A percentile compares a stretch with the other conserved stretches of the same genome.
These are phyloP conservation scores for Embidobia sp. DNA, from an alignment of 2,888 invertebrate genomes.

Conservation along the genomic window DNA sequence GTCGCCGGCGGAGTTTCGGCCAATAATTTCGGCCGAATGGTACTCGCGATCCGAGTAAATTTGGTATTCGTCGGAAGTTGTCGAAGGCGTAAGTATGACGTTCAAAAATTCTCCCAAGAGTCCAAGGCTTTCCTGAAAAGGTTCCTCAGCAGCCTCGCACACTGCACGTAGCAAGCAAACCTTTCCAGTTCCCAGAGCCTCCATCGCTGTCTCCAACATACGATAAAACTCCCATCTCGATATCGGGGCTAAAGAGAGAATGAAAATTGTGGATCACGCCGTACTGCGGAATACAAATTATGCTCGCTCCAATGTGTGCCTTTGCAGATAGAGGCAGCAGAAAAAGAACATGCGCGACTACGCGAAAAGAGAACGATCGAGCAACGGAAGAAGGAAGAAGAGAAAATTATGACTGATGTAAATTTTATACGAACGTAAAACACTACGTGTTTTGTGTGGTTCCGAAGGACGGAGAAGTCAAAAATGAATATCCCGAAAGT, in stretches of 20 bases:
- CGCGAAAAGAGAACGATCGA: not conserved
- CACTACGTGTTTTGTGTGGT: too few relatives aligned
- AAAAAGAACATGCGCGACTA: not conserved
- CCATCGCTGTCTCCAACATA: constrained; percentile 84
- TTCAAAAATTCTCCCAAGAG: constrained; percentile 89
- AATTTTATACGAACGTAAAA: too few relatives aligned
- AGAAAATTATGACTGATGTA: too few relatives aligned
- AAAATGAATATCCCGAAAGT: too few relatives aligned
- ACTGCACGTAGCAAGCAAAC: constrained; percentile 89
- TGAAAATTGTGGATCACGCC: constrained; percentile 46
- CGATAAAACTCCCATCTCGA: constrained; percentile 86
- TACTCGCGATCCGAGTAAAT: constrained; percentile 87
- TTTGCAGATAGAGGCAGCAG: not conserved
- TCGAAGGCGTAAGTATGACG: constrained; percentile 88
- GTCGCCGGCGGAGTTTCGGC: constrained; percentile 66
- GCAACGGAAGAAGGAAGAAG: too few relatives aligned
- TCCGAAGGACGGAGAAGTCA: too few relatives aligned
- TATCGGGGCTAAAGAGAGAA: constrained; percentile 59
- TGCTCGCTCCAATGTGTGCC: not conserved
- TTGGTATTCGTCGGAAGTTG: constrained; percentile 85
- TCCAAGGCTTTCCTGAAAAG: constrained; percentile 87
- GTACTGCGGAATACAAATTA: constrained; percentile 54
- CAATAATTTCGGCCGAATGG: constrained; percentile 85
- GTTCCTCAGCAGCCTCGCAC: constrained; percentile 88
- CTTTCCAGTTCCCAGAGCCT: constrained; percentile 79